A percentile compares a stretch with the other conserved stretches of the same genome.
These are phyloP conservation scores for Raja brachyura DNA, from an alignment of 2,113 vertebrate genomes.

Conservation along the genomic window DNA sequence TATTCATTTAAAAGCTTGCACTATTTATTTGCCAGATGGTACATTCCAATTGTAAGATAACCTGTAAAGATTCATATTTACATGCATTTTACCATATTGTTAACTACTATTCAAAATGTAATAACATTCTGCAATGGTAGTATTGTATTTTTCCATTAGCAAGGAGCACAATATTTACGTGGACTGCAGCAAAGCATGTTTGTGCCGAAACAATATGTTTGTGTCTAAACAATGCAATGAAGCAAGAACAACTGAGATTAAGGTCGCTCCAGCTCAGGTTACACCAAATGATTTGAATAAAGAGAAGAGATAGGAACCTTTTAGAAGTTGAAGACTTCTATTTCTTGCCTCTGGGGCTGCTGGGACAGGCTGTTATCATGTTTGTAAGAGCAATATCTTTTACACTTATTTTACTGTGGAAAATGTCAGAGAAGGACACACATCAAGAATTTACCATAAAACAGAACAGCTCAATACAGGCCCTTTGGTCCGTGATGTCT, in stretches of 20 bases:
- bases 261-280: not conserved
- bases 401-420: not conserved
- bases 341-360: not conserved
- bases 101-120: not conserved
- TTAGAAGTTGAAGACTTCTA: not conserved
- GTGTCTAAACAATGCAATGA: not conserved
- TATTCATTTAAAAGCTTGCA: not conserved
- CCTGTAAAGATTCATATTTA: not conserved
- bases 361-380: not conserved
- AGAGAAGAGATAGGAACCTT: not conserved
- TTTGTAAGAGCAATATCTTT: not conserved
- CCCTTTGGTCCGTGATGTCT: too few relatives aligned
- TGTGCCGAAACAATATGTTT: not conserved
- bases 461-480: too few relatives aligned
- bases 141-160: not conserved
- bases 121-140: not conserved
- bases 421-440: not conserved
- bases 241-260: not conserved
- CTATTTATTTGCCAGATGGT: not conserved
- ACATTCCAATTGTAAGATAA: not conserved
- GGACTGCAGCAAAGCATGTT: not conserved
- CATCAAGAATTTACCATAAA: not conserved
- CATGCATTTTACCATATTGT: not conserved
- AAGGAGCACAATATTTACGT: not conserved
- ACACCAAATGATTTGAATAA: not conserved